Conservation (phyloP, 2,797 vertebrate species). For the Channallabes apus region DNA sequence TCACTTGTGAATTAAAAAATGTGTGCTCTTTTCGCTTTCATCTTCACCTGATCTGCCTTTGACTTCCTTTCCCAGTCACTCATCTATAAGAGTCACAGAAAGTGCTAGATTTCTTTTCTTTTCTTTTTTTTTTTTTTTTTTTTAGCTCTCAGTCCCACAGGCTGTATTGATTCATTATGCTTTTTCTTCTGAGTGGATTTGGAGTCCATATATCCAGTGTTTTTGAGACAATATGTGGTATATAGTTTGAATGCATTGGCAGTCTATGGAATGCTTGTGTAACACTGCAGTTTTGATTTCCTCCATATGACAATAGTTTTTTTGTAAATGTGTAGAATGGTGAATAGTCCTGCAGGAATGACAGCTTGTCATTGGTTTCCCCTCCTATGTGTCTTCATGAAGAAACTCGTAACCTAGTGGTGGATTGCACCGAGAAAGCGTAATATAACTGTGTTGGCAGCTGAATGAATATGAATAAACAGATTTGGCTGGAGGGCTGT, state of each 20-base stretch:
- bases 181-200: constrained; percentile 19
- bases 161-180: constrained; percentile 5
- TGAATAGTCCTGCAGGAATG: neutral
- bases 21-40: constrained; percentile 35
- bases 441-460: neutral
- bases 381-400: neutral
- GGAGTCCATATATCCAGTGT: constrained; percentile 1
- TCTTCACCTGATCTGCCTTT: constrained; percentile 30
- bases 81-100: constrained; percentile 29
- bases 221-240: constrained; percentile 8
- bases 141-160: neutral
- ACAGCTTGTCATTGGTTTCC: neutral
- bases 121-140: neutral
- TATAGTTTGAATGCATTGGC: neutral
- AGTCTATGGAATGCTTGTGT: neutral
- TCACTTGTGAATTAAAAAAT: constrained; percentile 61
- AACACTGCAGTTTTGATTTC: too few relatives aligned
- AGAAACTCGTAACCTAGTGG: neutral
- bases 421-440: neutral
- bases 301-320: neutral
- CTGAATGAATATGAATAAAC: neutral
- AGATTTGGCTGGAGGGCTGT: neutral
- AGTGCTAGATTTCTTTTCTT: constrained; percentile 25
- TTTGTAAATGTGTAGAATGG: neutral
- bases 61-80: constrained; percentile 31